Conservation (phyloP, 2,888 invertebrate species). For the Sminthurides aquaticus region DNA sequence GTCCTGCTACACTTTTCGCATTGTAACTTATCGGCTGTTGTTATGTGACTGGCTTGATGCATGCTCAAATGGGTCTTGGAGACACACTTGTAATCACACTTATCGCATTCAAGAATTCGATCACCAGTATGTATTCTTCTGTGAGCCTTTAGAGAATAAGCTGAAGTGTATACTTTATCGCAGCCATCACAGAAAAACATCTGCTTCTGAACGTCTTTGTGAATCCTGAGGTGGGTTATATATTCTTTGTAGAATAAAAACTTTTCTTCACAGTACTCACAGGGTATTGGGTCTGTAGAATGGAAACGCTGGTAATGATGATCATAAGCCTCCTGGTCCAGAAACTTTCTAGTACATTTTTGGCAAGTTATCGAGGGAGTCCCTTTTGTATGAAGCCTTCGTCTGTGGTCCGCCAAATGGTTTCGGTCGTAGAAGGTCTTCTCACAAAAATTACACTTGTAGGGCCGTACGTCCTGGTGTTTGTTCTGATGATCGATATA, state of each 20-base stretch:
- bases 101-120: not conserved
- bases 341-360: not conserved
- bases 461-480: not conserved
- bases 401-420: not conserved
- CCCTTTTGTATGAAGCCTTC: not conserved
- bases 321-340: not conserved
- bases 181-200: not conserved
- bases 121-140: not conserved
- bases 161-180: conserved; percentile 1
- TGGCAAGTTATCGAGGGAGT: not conserved
- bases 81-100: not conserved
- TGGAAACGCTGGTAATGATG: not conserved
- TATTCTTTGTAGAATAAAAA: conserved; percentile 1
- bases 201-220: not conserved
- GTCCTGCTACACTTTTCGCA: conserved; percentile 2
- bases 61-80: not conserved
- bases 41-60: not conserved
- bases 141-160: not conserved
- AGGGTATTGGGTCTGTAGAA: not conserved
- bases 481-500: not conserved
- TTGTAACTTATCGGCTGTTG: not conserved
- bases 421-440: not conserved
- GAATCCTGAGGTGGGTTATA: not conserved
- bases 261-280: not conserved
- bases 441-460: not conserved